These are phyloP conservation scores for Caenorhabditis becei DNA, from an alignment of 2,888 invertebrate genomes.

Conservation along the genomic window DNA sequence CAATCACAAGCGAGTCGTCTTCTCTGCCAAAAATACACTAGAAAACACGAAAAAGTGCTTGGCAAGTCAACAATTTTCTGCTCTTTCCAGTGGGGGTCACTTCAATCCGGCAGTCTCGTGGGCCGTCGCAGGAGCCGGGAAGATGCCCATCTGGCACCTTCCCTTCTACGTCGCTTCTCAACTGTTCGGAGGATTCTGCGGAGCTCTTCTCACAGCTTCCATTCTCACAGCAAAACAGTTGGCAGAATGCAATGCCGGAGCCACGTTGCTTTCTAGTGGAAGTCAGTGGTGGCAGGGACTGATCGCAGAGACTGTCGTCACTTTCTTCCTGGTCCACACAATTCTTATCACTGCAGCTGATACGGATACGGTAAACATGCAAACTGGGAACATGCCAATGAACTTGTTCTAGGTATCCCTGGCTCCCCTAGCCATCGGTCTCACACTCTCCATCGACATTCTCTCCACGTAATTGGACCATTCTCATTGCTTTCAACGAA, in stretches of 20 bases:
- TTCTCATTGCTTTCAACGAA: not conserved
- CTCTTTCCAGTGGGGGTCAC: conserved; percentile 82
- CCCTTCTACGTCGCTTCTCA: conserved; percentile 81
- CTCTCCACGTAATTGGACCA: conserved; percentile 80
- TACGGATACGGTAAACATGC: conserved; percentile 43
- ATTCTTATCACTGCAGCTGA: conserved; percentile 82
- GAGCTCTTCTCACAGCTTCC: conserved; percentile 75
- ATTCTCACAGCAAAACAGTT: conserved; percentile 63
- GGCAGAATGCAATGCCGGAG: conserved; percentile 55
- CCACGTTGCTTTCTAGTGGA: conserved; percentile 60
- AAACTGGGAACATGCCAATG: not conserved
- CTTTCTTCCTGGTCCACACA: conserved; percentile 81
- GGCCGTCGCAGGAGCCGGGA: conserved; percentile 80
- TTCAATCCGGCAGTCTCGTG: conserved; percentile 83
- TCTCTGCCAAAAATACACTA: conserved; percentile 10
- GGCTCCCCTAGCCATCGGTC: conserved; percentile 83
- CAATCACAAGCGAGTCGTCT: conserved; percentile 20
- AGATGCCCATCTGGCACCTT: conserved; percentile 76
- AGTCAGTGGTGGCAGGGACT: conserved; percentile 75
- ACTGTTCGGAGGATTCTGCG: conserved; percentile 81
- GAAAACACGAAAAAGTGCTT: conserved; percentile 20
- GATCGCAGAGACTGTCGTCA: conserved; percentile 78
- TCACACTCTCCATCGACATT: conserved; percentile 82
- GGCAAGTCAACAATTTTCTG: not conserved
- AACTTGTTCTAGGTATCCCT: conserved; percentile 68